Base-by-base conservation (phyloP, 2,113 vertebrate genomes). In the Pelobates fuscus region DNA sequence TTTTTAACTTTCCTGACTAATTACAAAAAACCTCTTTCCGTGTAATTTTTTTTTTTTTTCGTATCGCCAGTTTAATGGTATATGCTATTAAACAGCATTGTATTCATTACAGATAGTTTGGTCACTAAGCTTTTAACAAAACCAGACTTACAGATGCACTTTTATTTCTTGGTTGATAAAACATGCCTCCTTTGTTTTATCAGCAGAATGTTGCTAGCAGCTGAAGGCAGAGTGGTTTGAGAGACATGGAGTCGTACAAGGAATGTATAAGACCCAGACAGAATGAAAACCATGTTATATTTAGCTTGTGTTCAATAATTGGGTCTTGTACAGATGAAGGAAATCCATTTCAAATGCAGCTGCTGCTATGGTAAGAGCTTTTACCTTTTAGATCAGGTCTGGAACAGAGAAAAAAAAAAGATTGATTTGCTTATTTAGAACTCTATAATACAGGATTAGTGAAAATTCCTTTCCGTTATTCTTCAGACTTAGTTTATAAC, bases 381-480 rank as follows among this genome's bases (percentile, higher is more conserved):
- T 62, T 88, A 84, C 85, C 85, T 89, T 89, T 91, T 87, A 91
- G 86, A 86, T 89, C 88, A 88, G 87, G 88, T 91, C 86, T 90
- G 86, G 80, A 85, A 87, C 71, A 83, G 32, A 82, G 73, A 70
- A 75, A 83, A 86, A 85, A 1, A 37, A 37, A 80, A 84, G 85
- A 84, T 86, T 84, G 86, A 86, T 86, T 91, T 85, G 80, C 82
- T 84, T 86, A 81, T 88, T 86, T 82, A 87, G 81, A 82, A 83
- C 76, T 79, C 82, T 82, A 86, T 60, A 68, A 77, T 61, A 82
- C 78, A 73, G 87, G 88, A 92, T 91, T 90, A 89, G 80, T 0
- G 0, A 0, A 63, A 82, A 82, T 77, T 77, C 82, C 67, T 81
- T 79, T 72, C 85, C 77, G 82, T 83, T 81, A 68, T 77, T 77